These are phyloP conservation scores for Canis aureus DNA, from an alignment of 2,113 vertebrate species.

Conservation along the genomic window DNA sequence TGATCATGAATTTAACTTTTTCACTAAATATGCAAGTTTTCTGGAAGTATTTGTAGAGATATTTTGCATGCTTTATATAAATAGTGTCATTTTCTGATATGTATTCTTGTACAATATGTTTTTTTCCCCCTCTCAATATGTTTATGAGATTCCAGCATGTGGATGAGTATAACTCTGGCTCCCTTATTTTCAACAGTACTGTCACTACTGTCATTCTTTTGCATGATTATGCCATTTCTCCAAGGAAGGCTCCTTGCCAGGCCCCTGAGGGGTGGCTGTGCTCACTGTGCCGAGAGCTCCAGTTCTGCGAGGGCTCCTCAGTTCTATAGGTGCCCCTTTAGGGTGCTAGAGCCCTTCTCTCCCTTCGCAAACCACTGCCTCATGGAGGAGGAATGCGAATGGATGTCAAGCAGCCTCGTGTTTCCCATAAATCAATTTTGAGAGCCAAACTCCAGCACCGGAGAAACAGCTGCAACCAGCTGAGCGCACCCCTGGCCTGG, in stretches of 20 bases:
- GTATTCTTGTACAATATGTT: neutral
- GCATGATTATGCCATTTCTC: neutral
- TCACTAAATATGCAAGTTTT: neutral
- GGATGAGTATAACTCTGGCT: constrained; percentile 7
- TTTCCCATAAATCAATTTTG: constrained; percentile 70
- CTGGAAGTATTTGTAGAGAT: neutral
- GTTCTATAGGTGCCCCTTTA: neutral
- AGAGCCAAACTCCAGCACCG: constrained; percentile 57
- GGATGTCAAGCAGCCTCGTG: constrained; percentile 65
- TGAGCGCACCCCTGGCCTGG: constrained; percentile 20
- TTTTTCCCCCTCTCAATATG: neutral
- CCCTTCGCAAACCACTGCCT: constrained; percentile 59
- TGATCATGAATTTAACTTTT: neutral
- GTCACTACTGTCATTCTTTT: neutral
- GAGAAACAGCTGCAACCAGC: constrained; percentile 45
- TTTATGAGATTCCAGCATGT: neutral
- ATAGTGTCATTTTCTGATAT: neutral
- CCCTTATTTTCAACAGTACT: neutral
- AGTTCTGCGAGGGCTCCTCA: neutral
- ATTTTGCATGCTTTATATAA: constrained; percentile 26
- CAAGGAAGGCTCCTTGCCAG: neutral
- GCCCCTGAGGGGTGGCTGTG: neutral
- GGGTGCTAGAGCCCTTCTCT: neutral
- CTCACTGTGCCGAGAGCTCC: neutral
- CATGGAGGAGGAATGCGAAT: constrained; percentile 69